phyloP scores from a whole-genome alignment of 2,888 invertebrate species.

The Hermaeophaga mercurialis region DNA sequence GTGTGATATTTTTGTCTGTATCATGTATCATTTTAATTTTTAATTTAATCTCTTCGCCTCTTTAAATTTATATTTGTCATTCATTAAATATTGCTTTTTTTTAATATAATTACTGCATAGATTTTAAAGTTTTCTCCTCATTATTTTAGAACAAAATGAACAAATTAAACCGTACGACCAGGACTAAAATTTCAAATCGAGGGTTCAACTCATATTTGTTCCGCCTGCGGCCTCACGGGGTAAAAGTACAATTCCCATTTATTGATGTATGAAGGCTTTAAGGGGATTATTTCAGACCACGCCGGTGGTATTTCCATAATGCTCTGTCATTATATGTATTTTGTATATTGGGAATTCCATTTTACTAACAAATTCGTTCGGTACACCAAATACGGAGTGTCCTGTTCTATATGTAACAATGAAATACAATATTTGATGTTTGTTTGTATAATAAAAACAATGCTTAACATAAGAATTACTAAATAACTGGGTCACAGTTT shows the following conservation, averaged over 20 bases:
- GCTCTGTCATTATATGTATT: conserved; percentile 1
- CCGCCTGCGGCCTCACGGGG: neutral
- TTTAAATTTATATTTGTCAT: too few species aligned
- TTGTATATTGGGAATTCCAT: neutral
- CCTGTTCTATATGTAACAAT: too few species aligned
- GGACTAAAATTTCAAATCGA: conserved; percentile 6
- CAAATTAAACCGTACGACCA: conserved; percentile 8
- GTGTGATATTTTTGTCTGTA: too few species aligned
- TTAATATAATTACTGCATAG: too few species aligned
- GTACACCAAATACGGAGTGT: too few species aligned
- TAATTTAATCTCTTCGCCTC: too few species aligned
- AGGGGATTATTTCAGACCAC: conserved; percentile 15
- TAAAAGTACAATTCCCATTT: conserved; percentile 1
- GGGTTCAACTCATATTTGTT: neutral
- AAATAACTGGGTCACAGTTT: too few species aligned
- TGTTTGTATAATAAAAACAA: too few species aligned
- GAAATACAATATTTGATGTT: too few species aligned
- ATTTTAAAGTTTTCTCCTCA: neutral
- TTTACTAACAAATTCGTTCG: neutral
- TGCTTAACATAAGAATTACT: too few species aligned
- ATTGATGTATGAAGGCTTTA: conserved; percentile 16
- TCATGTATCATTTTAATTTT: too few species aligned
- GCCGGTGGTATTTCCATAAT: conserved; percentile 8
- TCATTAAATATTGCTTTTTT: too few species aligned
- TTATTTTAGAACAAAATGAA: neutral